Percentiles rank a stretch among this genome's conserved stretches.
phyloP scores from a whole-genome alignment of 2,797 vertebrate species.

The Urocyon cinereoargenteus region DNA sequence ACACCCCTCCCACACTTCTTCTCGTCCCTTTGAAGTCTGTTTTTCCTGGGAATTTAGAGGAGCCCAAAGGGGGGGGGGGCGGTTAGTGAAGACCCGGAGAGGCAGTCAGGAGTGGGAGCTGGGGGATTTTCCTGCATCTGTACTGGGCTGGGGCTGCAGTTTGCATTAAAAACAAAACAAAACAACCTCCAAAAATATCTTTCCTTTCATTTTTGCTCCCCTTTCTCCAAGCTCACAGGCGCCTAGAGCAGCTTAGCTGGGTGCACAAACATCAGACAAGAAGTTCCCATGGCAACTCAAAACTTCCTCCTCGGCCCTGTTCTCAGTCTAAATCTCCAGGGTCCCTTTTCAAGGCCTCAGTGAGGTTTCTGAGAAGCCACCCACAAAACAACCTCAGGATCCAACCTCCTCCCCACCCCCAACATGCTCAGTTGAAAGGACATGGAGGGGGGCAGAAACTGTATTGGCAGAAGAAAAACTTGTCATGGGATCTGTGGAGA shows the following conservation, averaged over 20 bases:
- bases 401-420: neutral
- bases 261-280: slow-evolving; percentile 61
- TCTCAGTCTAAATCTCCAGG: slow-evolving; percentile 61
- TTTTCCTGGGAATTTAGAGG: neutral
- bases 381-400: slow-evolving; percentile 36
- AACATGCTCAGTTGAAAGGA: slow-evolving; percentile 10
- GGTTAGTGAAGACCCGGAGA: neutral
- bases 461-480: neutral
- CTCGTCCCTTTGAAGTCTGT: neutral
- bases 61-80: neutral
- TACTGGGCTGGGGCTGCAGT: neutral
- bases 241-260: slow-evolving; percentile 11
- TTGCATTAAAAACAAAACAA: neutral
- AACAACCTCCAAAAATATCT: neutral
- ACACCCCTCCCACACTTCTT: neutral
- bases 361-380: slow-evolving; percentile 50
- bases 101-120: neutral
- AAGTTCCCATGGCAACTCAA: slow-evolving; percentile 85
- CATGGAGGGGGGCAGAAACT: neutral
- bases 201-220: slow-evolving; percentile 40
- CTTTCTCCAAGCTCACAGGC: slow-evolving; percentile 21
- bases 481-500: slow-evolving; percentile 11
- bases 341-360: neutral
- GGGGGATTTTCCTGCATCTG: neutral
- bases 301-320: slow-evolving; percentile 75